Base-by-base conservation (phyloP, 2,113 vertebrate genomes). In the Hirundichthys speculiger region DNA sequence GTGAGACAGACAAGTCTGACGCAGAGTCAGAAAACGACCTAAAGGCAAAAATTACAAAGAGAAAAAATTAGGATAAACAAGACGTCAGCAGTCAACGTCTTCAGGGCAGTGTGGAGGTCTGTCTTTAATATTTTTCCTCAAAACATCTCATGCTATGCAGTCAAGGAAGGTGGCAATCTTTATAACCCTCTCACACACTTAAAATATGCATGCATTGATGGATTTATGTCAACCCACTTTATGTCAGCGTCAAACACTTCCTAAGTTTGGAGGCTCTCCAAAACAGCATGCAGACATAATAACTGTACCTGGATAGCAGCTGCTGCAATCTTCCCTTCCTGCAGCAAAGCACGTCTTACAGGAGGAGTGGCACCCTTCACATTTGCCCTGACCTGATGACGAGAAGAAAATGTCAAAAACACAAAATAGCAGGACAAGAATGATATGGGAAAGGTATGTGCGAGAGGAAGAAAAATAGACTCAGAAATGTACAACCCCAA, bases 291-390 rank as follows among this genome's bases (percentile, higher is more conserved):
- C 30, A 34, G 30, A 46, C 39, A 66, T 8, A 22, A 22, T 6
- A 19, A 11, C 4, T 30, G 58, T 79, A 99, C 96, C 95, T 91
- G 86, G 16, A 2, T 18, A 18, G 87, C 97, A 99, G 0, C 92
- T 93, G 58, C 89, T 92, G 64, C 96, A 99, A 14, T 79, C 5
- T 0, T 80, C 50, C 13, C 60, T 73, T 12, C 71, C 80, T 20
- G 62, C 66, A 71, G 20, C 83, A 15, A 67, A 86, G 68, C 97
- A 99, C 11, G 92, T 93, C 77, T 69, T 82, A 82, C 96, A 99
- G 27, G 86, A 84, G 40, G 55, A 4, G 65, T 93, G 57, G 72
- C 97, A 99, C 14, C 5, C 24, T 48, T 88, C 75, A 62, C 83
- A 87, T 1, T 80, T 63, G 0, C 52, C 65, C 3, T 77, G 0